These are phyloP conservation scores for Hemicentrotus pulcherrimus DNA, from an alignment of 35 echinoderm and acorn worm genomes.

Conservation along the genomic window DNA sequence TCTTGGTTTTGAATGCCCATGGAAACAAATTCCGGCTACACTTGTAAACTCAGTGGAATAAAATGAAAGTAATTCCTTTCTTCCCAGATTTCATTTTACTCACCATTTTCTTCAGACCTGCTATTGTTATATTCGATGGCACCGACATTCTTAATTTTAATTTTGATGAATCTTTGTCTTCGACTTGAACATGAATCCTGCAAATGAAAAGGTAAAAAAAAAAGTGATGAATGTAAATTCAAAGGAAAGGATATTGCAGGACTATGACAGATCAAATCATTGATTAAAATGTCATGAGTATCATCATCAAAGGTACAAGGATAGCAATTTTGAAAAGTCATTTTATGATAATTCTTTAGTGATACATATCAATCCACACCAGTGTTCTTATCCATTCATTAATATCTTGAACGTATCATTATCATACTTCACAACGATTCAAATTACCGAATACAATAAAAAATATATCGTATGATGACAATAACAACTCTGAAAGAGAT, in stretches of 20 bases:
- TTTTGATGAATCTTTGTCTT: constrained; percentile 40
- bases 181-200: constrained; percentile 46
- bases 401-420: not conserved
- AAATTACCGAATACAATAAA: not conserved
- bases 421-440: not conserved
- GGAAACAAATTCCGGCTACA: not conserved
- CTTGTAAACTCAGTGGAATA: not conserved
- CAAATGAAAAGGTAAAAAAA: no score
- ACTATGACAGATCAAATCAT: no score
- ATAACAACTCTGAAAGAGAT: no score
- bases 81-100: not conserved
- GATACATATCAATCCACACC: no score
- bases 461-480: no score
- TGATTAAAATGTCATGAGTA: no score
- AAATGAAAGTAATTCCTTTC: not conserved
- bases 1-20: not conserved
- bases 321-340: no score
- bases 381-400: no score
- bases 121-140: constrained; percentile 59
- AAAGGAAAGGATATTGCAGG: no score
- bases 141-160: constrained; percentile 49
- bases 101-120: constrained; percentile 60
- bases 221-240: no score
- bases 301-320: no score
- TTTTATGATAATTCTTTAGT: no score